A percentile compares a stretch with the other conserved stretches of the same genome.
phyloP scores from a whole-genome alignment of 2,888 invertebrate genomes.

The Apamea epomidion region DNA sequence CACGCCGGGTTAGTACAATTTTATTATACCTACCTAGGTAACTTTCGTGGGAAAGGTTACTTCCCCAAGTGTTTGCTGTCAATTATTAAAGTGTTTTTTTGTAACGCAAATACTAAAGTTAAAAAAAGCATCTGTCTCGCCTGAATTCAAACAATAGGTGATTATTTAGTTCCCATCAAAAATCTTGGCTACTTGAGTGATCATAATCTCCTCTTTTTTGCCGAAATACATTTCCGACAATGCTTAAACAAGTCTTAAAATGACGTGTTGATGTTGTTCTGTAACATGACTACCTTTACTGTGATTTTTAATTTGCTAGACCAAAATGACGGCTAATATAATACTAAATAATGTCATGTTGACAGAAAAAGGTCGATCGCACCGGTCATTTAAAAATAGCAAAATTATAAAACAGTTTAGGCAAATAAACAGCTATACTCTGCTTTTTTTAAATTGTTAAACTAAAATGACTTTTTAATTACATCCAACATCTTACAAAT shows the following conservation, averaged over 20 bases:
- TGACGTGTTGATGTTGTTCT: neutral
- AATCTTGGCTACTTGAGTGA: neutral
- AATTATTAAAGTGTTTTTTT: neutral
- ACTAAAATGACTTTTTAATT: too few species aligned
- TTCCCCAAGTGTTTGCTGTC: neutral
- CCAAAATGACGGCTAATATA: neutral
- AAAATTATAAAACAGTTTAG: neutral
- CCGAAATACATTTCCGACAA: neutral
- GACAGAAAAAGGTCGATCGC: neutral
- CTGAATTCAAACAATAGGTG: slow-evolving; percentile 31
- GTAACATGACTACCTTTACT: neutral
- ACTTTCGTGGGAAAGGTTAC: neutral
- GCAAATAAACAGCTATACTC: too few species aligned
- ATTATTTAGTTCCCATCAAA: slow-evolving; percentile 32
- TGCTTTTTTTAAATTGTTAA: too few species aligned
- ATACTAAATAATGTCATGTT: neutral
- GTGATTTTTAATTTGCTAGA: neutral
- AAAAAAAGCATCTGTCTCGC: neutral
- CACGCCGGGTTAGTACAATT: slow-evolving; percentile 94
- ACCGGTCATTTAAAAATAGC: neutral
- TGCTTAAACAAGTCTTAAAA: neutral
- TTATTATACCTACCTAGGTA: neutral
- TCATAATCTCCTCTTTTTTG: slow-evolving; percentile 5
- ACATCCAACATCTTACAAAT: neutral
- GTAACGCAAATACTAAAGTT: neutral